phyloP scores from a whole-genome alignment of 2,888 invertebrate genomes.

The Drosophila neonasuta region DNA sequence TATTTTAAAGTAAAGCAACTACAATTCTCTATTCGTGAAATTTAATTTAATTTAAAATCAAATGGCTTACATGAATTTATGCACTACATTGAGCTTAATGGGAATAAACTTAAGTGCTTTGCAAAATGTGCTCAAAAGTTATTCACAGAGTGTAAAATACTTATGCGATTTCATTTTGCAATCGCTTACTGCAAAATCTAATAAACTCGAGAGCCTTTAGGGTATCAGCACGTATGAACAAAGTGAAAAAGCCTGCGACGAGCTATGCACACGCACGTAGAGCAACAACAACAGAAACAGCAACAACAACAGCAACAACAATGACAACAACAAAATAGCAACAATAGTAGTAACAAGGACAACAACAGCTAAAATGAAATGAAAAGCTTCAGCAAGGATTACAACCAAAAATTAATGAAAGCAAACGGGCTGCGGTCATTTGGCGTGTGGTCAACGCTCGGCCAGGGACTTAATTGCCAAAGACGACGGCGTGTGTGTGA shows the following conservation, averaged over 20 bases:
- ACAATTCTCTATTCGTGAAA: background rate
- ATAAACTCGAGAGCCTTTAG: slow-evolving; percentile 18
- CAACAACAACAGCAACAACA: slow-evolving; percentile 24
- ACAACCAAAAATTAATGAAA: slow-evolving; percentile 80
- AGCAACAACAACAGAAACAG: slow-evolving; percentile 17
- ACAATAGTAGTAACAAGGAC: slow-evolving; percentile 34
- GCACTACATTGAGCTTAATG: background rate
- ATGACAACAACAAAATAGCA: slow-evolving; percentile 30
- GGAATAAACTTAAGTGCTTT: background rate
- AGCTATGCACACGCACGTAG: slow-evolving; percentile 68
- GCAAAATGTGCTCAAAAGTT: background rate
- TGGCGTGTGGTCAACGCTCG: slow-evolving; percentile 77
- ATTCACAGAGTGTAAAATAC: background rate
- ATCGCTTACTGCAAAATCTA: slow-evolving; percentile 1
- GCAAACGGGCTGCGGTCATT: slow-evolving; percentile 79
- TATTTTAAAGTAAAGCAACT: no score
- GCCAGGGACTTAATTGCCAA: slow-evolving; percentile 77
- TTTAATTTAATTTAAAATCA: background rate
- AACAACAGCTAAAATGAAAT: slow-evolving; percentile 65
- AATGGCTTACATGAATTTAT: background rate
- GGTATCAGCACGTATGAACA: slow-evolving; percentile 47
- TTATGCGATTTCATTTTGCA: slow-evolving; percentile 7
- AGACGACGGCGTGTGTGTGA: slow-evolving; percentile 53
- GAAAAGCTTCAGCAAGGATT: slow-evolving; percentile 77
- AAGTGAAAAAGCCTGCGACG: slow-evolving; percentile 72